phyloP scores from a whole-genome alignment of 1,140 invertebrate species.

The Ceratosolen solmsi region DNA sequence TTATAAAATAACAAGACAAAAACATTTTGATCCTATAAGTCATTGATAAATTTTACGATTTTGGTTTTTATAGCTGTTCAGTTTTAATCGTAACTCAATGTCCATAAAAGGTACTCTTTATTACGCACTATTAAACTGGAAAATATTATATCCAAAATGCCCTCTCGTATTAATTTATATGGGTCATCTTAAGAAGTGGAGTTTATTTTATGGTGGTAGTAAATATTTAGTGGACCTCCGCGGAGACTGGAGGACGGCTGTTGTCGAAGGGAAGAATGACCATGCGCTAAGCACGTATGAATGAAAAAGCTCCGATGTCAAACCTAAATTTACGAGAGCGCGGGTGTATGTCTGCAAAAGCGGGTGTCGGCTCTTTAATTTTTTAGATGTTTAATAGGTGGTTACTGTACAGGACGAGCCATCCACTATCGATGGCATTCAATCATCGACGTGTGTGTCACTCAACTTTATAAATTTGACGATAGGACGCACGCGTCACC shows the following conservation, averaged over 20 bases:
- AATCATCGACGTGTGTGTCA: too few relatives aligned
- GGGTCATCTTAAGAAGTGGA: not conserved
- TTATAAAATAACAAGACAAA: not conserved
- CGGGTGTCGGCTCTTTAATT: not conserved
- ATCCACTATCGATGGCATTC: too few relatives aligned
- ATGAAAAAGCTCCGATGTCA: not conserved
- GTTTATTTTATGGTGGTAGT: slow-evolving; percentile 4
- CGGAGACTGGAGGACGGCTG: too few relatives aligned
- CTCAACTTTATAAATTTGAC: too few relatives aligned
- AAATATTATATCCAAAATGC: not conserved
- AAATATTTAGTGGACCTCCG: slow-evolving; percentile 30
- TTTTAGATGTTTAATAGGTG: slow-evolving; percentile 37
- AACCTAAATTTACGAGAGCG: slow-evolving; percentile 44
- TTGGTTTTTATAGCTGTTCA: not conserved
- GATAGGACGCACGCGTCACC: too few relatives aligned
- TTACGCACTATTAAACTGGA: not conserved
- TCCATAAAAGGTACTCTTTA: not conserved
- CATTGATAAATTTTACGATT: not conserved
- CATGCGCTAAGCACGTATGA: not conserved
- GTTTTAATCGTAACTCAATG: not conserved
- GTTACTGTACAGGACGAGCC: too few relatives aligned
- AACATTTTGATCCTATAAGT: not conserved
- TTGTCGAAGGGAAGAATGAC: slow-evolving; percentile 10
- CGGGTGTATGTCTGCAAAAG: slow-evolving; percentile 49
- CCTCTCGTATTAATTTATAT: slow-evolving; percentile 8